Base-by-base conservation (phyloP, 2,113 vertebrate species). In the Montifringilla adamsi region DNA sequence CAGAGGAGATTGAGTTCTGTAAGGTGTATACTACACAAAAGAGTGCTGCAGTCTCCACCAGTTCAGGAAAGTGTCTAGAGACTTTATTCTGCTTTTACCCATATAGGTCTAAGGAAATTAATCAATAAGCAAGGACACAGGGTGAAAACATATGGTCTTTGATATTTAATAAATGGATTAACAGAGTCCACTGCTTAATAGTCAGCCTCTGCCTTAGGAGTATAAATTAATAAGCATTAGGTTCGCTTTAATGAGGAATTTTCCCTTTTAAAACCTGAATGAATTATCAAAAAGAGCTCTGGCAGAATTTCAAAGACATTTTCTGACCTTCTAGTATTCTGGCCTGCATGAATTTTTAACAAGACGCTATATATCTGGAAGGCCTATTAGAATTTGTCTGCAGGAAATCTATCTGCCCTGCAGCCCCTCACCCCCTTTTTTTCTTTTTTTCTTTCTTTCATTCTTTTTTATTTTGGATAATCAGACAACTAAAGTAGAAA, bases 291-390 rank as follows among this genome's bases (percentile, higher is more conserved):
- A 98, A 98, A 98, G 96, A 96, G 94, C 94, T 95, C 97, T 97
- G 97, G 96, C 97, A 98, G 96, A 96, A 97, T 98, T 98, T 98
- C 98, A 98, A 98, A 98, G 97, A 93, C 97, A 98, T 98, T 98
- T 98, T 98, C 97, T 98, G 98, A 98, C 97, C 98, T 98, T 98
- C 97, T 97, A 96, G 93, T 97, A 97, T 97, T 98, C 94, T 94
- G 95, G 93, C 70, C 81, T 70, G 94, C 92, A 98, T 98, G 96
- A 98, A 98, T 98, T 98, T 98, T 98, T 98, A 98, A 98, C 95
- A 97, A 97, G 96, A 95, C 96, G 83, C 92, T 95, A 91, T 98
- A 95, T 98, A 98, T 98, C 96, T 97, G 55, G 47, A 96, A 97
- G 85, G 91, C 95, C 96, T 97, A 97, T 97, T 98, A 96, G 94